Evolutionary conservation across 2,888 invertebrate genomes (phyloP).

Genomic region (Hyppa rectilinea): DNA sequence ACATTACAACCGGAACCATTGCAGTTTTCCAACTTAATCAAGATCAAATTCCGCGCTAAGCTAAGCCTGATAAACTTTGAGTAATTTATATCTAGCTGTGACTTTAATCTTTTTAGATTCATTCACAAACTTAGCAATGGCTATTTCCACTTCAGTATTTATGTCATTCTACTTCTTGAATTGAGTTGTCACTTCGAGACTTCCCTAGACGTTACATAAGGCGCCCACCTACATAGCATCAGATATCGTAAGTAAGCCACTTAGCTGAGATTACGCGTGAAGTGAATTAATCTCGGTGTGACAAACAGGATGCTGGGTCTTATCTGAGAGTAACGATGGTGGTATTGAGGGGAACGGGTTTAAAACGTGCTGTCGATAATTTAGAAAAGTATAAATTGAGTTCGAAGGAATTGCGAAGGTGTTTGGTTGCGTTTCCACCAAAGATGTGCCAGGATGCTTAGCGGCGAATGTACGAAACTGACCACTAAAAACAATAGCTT

Average conservation of each 20-base stretch:
- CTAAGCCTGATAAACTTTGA: conserved; percentile 40
- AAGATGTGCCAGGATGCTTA: too few relatives aligned
- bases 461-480: too few relatives aligned
- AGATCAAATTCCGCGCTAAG: conserved; percentile 34
- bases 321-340: conserved; percentile 58
- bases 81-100: conserved; percentile 27
- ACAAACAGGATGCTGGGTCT: conserved; percentile 73
- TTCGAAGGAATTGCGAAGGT: neutral
- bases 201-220: conserved; percentile 52
- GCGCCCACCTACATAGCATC: conserved; percentile 74
- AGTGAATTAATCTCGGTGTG: conserved; percentile 70
- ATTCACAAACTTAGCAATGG: conserved; percentile 46
- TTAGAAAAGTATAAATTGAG: conserved; percentile 2
- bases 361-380: conserved; percentile 39
- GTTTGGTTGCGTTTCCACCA: too few relatives aligned
- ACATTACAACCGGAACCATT: conserved; percentile 32
- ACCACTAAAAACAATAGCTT: too few relatives aligned
- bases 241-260: conserved; percentile 70
- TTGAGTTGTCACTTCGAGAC: conserved; percentile 54
- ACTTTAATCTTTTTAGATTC: conserved; percentile 41
- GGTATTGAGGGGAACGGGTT: conserved; percentile 52
- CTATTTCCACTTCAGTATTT: conserved; percentile 31
- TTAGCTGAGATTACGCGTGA: conserved; percentile 64
- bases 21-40: conserved; percentile 28
- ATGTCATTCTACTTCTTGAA: conserved; percentile 44